A percentile compares a stretch with the other conserved stretches of the same genome.
Evolutionary conservation across 2,113 vertebrate species (phyloP).

Genomic region (Platysteira castanea): DNA sequence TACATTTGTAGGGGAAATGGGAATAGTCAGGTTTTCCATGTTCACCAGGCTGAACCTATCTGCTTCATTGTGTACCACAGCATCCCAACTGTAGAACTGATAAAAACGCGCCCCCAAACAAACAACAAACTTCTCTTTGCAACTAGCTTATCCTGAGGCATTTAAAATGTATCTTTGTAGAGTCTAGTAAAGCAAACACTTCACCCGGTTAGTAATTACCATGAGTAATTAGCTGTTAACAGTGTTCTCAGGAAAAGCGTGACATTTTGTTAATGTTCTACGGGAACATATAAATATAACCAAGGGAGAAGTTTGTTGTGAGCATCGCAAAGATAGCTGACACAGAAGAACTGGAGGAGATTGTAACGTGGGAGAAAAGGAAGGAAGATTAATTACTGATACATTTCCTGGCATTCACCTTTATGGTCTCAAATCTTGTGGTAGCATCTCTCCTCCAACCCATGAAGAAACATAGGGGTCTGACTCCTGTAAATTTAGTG

Average conservation of each 20-base stretch:
- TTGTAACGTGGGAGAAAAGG: background rate
- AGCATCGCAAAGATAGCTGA: background rate
- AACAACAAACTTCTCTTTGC: background rate
- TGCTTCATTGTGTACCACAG: background rate
- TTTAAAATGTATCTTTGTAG: slow-evolving; percentile 14
- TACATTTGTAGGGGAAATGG: background rate
- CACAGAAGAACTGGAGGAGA: background rate
- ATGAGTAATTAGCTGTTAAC: slow-evolving; percentile 15
- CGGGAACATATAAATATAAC: background rate
- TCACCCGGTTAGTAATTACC: background rate
- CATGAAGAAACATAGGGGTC: background rate
- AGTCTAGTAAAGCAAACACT: slow-evolving; percentile 28
- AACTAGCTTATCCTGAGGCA: background rate
- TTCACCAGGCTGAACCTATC: background rate
- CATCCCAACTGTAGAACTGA: background rate
- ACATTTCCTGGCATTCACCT: background rate
- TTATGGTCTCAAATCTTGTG: background rate
- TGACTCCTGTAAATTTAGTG: background rate
- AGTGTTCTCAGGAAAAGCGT: background rate
- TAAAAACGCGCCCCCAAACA: background rate
- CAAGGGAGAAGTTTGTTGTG: slow-evolving; percentile 2
- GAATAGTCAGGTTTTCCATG: background rate
- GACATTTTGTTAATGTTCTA: slow-evolving; percentile 27
- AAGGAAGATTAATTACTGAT: background rate
- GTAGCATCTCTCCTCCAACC: background rate